phyloP scores from a whole-genome alignment of 1,140 invertebrate species.

The Drosophila watanabei region DNA sequence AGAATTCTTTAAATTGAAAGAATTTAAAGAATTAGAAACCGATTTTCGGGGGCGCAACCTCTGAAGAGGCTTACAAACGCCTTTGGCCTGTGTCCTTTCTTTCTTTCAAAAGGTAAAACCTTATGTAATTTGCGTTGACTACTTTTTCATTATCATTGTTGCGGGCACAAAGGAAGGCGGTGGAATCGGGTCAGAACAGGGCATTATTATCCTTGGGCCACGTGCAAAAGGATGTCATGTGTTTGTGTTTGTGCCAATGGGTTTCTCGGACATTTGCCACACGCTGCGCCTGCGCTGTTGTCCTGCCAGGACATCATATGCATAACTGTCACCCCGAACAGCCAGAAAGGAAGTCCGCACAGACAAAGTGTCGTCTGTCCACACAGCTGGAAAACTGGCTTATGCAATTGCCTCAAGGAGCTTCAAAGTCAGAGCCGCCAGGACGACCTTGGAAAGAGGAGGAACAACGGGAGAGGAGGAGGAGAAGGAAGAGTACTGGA shows the following conservation, averaged over 20 bases:
- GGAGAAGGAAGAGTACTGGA: constrained; percentile 3
- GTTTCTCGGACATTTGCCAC: constrained; percentile 74
- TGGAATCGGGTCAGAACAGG: constrained; percentile 20
- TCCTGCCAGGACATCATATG: constrained; percentile 59
- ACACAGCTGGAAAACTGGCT: constrained; percentile 51
- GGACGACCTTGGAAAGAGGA: constrained; percentile 37
- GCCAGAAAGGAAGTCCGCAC: constrained; percentile 5
- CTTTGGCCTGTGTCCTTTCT: constrained; percentile 20
- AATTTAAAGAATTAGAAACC: constrained; percentile 51
- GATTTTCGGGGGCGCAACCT: constrained; percentile 71
- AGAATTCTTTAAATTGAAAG: background rate
- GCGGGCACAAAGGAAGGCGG: constrained; percentile 58
- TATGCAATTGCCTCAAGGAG: constrained; percentile 58
- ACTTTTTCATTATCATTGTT: constrained; percentile 70
- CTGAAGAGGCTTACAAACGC: constrained; percentile 81
- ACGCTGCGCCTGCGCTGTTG: constrained; percentile 47
- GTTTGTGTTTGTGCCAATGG: constrained; percentile 48
- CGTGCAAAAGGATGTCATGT: constrained; percentile 61
- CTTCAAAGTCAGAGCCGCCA: constrained; percentile 60
- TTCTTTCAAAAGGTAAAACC: constrained; percentile 30
- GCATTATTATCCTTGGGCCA: constrained; percentile 33
- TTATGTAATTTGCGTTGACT: constrained; percentile 79
- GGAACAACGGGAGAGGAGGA: background rate
- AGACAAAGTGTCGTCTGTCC: constrained; percentile 38
- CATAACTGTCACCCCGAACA: constrained; percentile 59